Base-by-base conservation (phyloP, 2,113 vertebrate species). In the Lagopus muta region DNA sequence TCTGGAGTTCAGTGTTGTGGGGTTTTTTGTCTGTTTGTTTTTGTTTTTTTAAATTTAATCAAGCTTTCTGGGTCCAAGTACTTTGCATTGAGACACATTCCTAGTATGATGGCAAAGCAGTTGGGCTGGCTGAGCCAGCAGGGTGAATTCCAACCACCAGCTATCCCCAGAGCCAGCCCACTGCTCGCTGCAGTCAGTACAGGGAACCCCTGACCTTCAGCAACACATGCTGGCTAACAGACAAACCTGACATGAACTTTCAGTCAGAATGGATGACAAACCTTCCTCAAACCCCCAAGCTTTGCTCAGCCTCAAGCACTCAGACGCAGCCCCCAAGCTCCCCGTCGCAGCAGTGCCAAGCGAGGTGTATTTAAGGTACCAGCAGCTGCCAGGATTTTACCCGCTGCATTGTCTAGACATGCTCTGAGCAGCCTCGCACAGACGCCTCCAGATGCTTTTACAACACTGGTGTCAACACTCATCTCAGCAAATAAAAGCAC, bases 371-470 rank as follows among this genome's bases (percentile, higher is more conserved):
- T 70, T 81, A 78, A 91, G 67, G 40, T n/a, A 9, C 5, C 13
- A 48, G 91, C 5, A 24, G 85, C 75, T 94, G 91, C 52, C 94
- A 88, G 93, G 38, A 64, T 66, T 58, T 60, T 50, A 69, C 58
- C 64, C 15, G 3, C 88, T 79, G 93, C 4, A 6, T 18, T 96
- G 96, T 78, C 94, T 75, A 40, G 94, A 88, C 96, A 95, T 3
- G 96, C 93, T 78, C 9, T 1, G 18, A 92, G 85, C 95, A 92
- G 94, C 86, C 91, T 79, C 75, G 11, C 27, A 18, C 70, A 62
- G 88, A 72, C 91, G 48, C 94, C 94, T 94, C 94, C 96, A 96
- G 93, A 96, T 70, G 95, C 93, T 93, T 90, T 94, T 88, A 90
- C 94, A 95, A 82, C 85, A 69, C 47, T 7, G 61, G 34, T 66